Evolutionary conservation across 2,888 invertebrate genomes (phyloP), one percentile per base, ranked within the genome.

Genomic region (Adelphocoris suturalis): DNA sequence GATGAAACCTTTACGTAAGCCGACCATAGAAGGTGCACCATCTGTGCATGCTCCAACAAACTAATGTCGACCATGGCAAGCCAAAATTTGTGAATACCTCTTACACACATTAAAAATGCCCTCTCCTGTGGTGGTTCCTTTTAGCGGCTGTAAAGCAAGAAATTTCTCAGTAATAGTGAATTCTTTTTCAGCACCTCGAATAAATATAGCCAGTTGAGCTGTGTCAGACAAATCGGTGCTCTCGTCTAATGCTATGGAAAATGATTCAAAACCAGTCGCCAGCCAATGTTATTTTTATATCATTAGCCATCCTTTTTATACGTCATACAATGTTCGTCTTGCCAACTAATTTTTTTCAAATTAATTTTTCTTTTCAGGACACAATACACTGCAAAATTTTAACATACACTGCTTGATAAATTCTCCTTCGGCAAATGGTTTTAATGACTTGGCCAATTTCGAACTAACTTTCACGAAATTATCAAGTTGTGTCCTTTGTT

Each of bases 151-250:
- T 57, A 13, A 57, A 57, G 57, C 57, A 57, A 57, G 57, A 11
- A 57, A 57, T 9, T 57, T 16, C 57, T 57, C 57, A 57, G 57
- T 57, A 57, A 57, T 57, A 57, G 57, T 86, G 61, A 86, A 90
- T 27, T 89, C 80, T 55, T 89, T 68, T 85, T 91, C 89, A 82
- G 90, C 86, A 86, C 90, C 91, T 91, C 90, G 82, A 82, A 91
- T 78, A 91, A 90, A 91, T 86, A 91, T 90, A 47, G 90, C 47
- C 57, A 91, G 89, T 87, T 90, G 91, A 76, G 90, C 91, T 52
- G 84, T 91, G 80, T 89, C 89, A 61, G 84, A 55, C 76, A 85
- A 52, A 85, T 89, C 89, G 75, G 85, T 85, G 68, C 80, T 85
- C 76, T 89, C 76, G 76, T 89, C 85, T 76, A 89, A 85, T 78